phyloP scores from a whole-genome alignment of 37 sponge, comb jelly and placozoan genomes.

The Tethya wilhelma region DNA sequence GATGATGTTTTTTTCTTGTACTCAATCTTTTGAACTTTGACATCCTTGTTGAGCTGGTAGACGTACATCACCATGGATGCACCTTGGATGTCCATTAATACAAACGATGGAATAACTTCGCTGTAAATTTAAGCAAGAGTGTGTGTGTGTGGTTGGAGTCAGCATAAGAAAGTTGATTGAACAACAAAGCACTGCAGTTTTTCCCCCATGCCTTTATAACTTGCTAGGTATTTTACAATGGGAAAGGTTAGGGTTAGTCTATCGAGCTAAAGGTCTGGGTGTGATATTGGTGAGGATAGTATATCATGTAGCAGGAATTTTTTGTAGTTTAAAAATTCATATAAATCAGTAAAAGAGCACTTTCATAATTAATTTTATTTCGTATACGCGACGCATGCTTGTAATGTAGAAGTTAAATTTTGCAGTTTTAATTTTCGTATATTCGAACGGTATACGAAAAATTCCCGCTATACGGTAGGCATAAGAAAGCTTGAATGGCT shows the following conservation, averaged over 20 bases:
- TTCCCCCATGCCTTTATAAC: too few relatives aligned
- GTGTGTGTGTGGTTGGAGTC: too few relatives aligned
- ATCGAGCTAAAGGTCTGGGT: too few relatives aligned
- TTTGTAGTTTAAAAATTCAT: too few relatives aligned
- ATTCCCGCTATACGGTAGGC: neutral
- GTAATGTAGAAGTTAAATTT: neutral
- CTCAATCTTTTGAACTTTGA: slow-evolving; percentile 96
- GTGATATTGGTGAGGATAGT: too few relatives aligned
- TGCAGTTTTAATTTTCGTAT: too few relatives aligned
- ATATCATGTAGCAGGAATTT: too few relatives aligned
- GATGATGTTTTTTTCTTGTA: slow-evolving; percentile 63
- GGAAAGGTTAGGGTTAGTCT: too few relatives aligned
- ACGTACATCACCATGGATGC: slow-evolving; percentile 84
- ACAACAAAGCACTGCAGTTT: neutral
- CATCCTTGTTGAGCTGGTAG: slow-evolving; percentile 88
- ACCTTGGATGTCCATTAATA: slow-evolving; percentile 98
- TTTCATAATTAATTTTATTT: neutral
- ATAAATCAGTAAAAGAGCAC: neutral
- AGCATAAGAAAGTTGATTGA: neutral
- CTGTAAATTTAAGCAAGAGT: too few relatives aligned
- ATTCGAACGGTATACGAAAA: too few relatives aligned
- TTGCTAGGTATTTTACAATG: too few relatives aligned
- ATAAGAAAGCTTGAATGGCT: neutral
- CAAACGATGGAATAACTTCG: slow-evolving; percentile 92
- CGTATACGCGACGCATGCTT: neutral